These are phyloP conservation scores for Eonycteris spelaea DNA, from an alignment of 2,113 vertebrate genomes.

Conservation along the genomic window DNA sequence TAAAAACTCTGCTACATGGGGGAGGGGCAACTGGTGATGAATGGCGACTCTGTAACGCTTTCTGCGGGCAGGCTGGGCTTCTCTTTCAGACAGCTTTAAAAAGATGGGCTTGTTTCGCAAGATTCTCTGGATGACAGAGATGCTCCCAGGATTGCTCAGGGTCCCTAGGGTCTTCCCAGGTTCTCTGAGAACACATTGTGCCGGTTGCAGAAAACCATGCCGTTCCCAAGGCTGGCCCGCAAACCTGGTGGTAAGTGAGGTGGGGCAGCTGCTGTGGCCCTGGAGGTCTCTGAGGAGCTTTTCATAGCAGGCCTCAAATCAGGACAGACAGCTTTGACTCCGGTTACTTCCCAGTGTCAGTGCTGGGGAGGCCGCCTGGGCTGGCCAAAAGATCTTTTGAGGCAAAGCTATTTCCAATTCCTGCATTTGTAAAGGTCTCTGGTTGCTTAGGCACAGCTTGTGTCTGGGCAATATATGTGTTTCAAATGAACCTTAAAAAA, in stretches of 20 bases:
- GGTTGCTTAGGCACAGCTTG: not conserved
- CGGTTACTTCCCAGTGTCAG: not conserved
- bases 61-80: not conserved
- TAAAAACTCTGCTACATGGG: not conserved
- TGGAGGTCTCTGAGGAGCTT: not conserved
- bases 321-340: slow-evolving; percentile 34
- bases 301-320: not conserved
- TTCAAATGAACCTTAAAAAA: not conserved
- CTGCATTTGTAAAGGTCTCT: not conserved
- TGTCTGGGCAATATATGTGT: not conserved
- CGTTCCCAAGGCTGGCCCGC: not conserved
- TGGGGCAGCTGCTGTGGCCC: not conserved
- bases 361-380: not conserved
- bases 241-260: rapidly evolving
- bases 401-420: not conserved
- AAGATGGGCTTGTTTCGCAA: not conserved
- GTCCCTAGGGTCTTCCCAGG: not conserved
- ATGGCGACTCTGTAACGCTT: not conserved
- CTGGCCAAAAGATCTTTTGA: not conserved
- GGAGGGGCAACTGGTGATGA: not conserved
- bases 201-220: not conserved
- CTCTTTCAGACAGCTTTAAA: not conserved
- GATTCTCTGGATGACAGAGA: not conserved
- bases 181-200: not conserved
- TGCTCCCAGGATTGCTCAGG: not conserved